Evolutionary conservation across 2,797 vertebrate species (phyloP), one percentile per base, ranked within the genome.

Genomic region (Danio jaintianensis): DNA sequence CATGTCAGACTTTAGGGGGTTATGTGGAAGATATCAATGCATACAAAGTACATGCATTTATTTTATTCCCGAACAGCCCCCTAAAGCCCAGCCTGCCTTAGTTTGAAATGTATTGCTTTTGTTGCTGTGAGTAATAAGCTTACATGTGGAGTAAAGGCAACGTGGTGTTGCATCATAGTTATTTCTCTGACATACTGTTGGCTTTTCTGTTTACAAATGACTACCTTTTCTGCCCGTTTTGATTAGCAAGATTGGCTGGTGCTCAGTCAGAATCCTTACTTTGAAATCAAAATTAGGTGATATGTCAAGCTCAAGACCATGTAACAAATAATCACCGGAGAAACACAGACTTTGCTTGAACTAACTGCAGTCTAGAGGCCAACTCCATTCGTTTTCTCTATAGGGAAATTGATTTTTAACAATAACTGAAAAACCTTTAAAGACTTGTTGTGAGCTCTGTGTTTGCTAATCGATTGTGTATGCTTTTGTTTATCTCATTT

Each of bases 21-120:
- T 70, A 16, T 10, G 52, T 53, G 36, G 16, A 18, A 7, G 10
- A 40, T 53, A 53, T 53, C 6, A 70, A 40, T 70, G 67, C 48
- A 20, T 40, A 53, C 67, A 53, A 9, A 52, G 66, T 6, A 69
- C 16, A 53, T 53, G 48, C 10, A 70, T 70, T 70, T 53, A 53
- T 70, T 53, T 53, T 40, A 70, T 38, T 29, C 29, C 10, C 48
- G 40, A 53, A 36, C 67, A 40, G 13, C 6, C 48, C 48, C 36
- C 36, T 40, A 53, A 70, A 70, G 10, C 67, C 67, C n/a, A 7
- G 2, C n/a, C 16, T 40, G 16, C 11, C 48, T 69, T 13, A 70
- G 29, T 29, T 38, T 12, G 6, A 53, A 70, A 70, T 40, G 10
- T 18, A 70, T 70, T 20, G 10, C 3, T 40, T 70, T 53, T 53